Conservation (phyloP, 1,140 invertebrate genomes). For the Drosophila pseudoobscura region DNA sequence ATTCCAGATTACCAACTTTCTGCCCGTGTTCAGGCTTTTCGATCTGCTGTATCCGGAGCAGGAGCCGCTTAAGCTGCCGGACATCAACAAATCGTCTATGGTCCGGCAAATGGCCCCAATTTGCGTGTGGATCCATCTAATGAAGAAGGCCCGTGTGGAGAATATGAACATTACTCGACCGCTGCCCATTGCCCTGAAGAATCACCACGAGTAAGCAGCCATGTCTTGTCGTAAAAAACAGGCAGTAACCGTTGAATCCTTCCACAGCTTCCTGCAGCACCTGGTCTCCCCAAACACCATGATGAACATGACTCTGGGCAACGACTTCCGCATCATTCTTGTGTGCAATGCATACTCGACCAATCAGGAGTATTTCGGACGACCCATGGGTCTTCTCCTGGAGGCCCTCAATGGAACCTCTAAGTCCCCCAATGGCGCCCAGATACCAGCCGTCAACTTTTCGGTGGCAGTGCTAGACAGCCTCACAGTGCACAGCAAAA, state of each 20-base stretch:
- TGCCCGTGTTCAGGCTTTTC: conserved; percentile 95
- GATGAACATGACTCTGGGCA: conserved; percentile 87
- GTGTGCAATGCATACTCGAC: conserved; percentile 98
- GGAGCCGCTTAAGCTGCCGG: conserved; percentile 94
- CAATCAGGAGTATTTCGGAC: conserved; percentile 92
- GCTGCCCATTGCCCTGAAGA: conserved; percentile 92
- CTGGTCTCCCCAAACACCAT: conserved; percentile 89
- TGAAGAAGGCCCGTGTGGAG: conserved; percentile 95
- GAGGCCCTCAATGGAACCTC: conserved; percentile 93
- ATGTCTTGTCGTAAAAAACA: neutral
- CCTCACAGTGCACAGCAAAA: conserved; percentile 98
- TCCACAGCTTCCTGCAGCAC: conserved; percentile 91
- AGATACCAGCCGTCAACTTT: conserved; percentile 89
- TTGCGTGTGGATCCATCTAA: conserved; percentile 97
- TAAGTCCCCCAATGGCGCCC: conserved; percentile 85
- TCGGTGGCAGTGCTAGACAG: conserved; percentile 97
- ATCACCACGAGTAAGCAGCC: conserved; percentile 90
- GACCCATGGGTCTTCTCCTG: conserved; percentile 94
- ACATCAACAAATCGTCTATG: conserved; percentile 92
- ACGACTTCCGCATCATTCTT: conserved; percentile 94
- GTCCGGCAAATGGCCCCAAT: conserved; percentile 96
- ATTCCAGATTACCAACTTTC: conserved; percentile 91
- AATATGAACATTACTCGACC: conserved; percentile 90
- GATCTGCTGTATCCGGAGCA: conserved; percentile 96
- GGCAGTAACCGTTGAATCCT: neutral